These are phyloP conservation scores for Macrosoma leucophasiata DNA, from an alignment of 2,888 invertebrate genomes.

Conservation along the genomic window DNA sequence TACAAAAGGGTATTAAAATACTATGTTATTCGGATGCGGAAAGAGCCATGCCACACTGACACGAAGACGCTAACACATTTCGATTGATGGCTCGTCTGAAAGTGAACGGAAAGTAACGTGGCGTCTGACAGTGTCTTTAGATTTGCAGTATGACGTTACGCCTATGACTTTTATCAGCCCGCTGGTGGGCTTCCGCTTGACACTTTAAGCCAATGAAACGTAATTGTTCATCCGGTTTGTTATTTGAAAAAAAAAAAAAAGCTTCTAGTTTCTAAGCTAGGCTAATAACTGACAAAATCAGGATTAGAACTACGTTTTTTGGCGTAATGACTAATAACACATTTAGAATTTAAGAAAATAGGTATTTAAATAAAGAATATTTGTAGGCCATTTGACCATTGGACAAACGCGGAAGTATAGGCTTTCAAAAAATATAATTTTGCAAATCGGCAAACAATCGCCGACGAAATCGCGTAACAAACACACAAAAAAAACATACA, in stretches of 20 bases:
- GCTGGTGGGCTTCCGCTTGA: too few species aligned
- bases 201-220: too few species aligned
- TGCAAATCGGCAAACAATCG: too few species aligned
- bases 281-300: background rate
- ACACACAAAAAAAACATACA: too few species aligned
- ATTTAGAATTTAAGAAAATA: constrained; percentile 15
- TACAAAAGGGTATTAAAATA: background rate
- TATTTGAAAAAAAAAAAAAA: background rate
- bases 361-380: too few species aligned
- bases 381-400: too few species aligned
- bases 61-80: constrained; percentile 34
- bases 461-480: too few species aligned
- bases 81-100: constrained; percentile 26
- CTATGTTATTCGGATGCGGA: constrained; percentile 3
- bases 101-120: constrained; percentile 26
- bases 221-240: constrained; percentile 15
- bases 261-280: constrained; percentile 3
- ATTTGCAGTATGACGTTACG: too few species aligned
- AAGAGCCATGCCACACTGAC: constrained; percentile 22
- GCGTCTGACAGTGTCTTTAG: too few species aligned
- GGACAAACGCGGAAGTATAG: too few species aligned
- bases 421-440: too few species aligned
- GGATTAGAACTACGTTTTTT: constrained; percentile 1
- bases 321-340: constrained; percentile 16
- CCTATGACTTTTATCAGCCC: too few species aligned